Evolutionary conservation across 2,888 invertebrate species (phyloP), one percentile per base, ranked within the genome.

Genomic region (Prionchulus punctatus): DNA sequence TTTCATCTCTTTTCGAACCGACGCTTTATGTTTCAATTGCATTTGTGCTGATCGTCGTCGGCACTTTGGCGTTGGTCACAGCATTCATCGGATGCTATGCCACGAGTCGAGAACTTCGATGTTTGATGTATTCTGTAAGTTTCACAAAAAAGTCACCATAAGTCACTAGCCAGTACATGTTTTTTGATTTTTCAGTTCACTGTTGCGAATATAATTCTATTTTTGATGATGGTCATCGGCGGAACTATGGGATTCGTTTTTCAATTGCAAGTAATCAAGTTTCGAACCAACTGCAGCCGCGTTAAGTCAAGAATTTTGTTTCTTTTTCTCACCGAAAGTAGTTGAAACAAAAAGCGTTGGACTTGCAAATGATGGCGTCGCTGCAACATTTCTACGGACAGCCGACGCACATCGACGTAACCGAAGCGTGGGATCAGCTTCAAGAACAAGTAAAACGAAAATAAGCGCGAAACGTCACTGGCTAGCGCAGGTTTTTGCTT

Each of bases 211-310:
- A 52, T 63, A 12, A 63, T 69, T 15, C 64, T 68, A 36, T 65
- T 64, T 43, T 59, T 68, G 18, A 67, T 69, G 66, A 57, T 68
- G 12, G 59, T 65, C 42, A 63, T 68, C 52, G 68, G 67, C 27
- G 68, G 68, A 21, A 58, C 67, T 21, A 68, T 68, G 63, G 68
- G 68, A 31, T 63, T 67, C 42, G 68, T 69, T n/a, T 68, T 68
- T 58, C 62, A 63, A 21, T 61, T 62, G 27, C 66, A 69, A 58
- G 61, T 64, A 23, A 21, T 4, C 26, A 25, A 48, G 1, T 1
- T 7, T 30, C 18, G n/a, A 18, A 26, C 52, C 15, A n/a, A 27
- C 15, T 50, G 48, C 30, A 43, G 18, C 15, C 43, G 23, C 1
- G 3, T 2, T n/a, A 27, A 18, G 27, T 54, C 51, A 25, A 43